These are phyloP conservation scores for Hoplostethus mediterraneus DNA, from an alignment of 2,797 vertebrate species.

Conservation along the genomic window DNA sequence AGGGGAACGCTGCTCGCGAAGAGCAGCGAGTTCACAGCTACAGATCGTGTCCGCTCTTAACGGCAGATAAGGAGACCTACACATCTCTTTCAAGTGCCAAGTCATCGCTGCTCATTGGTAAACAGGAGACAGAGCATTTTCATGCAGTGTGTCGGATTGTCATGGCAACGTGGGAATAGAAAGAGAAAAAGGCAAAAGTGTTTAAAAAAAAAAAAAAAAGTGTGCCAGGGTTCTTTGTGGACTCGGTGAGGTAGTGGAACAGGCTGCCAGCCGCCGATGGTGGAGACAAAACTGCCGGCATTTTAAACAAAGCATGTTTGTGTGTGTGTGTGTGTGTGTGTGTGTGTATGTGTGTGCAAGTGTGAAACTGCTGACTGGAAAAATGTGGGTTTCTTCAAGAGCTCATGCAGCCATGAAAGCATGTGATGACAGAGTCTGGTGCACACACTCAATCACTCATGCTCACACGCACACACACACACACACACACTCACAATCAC, in stretches of 20 bases:
- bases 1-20: constrained; percentile 6
- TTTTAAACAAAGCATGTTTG: constrained; percentile 40
- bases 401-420: constrained; percentile 72
- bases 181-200: constrained; percentile 36
- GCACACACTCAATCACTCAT: constrained; percentile 63
- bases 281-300: constrained; percentile 41
- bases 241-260: constrained; percentile 59
- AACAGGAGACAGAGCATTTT: constrained; percentile 50
- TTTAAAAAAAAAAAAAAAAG: constrained; percentile 31
- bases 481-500: constrained; percentile 12
- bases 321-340: constrained; percentile 11
- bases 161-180: constrained; percentile 70
- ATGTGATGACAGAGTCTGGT: constrained; percentile 73
- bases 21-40: constrained; percentile 9
- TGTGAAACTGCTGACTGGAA: constrained; percentile 72
- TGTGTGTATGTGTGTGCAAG: constrained; percentile 5
- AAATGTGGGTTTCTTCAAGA: constrained; percentile 77
- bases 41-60: constrained; percentile 13
- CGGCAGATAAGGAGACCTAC: constrained; percentile 24
- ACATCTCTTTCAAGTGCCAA: constrained; percentile 36
- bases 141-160: constrained; percentile 61
- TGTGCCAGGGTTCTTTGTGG: constrained; percentile 63
- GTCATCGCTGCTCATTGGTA: constrained; percentile 43
- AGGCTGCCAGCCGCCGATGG: constrained; percentile 45
- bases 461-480: constrained; percentile 39